Base-by-base conservation (phyloP, 2,888 invertebrate genomes). In the Pogonocherus hispidulus region DNA sequence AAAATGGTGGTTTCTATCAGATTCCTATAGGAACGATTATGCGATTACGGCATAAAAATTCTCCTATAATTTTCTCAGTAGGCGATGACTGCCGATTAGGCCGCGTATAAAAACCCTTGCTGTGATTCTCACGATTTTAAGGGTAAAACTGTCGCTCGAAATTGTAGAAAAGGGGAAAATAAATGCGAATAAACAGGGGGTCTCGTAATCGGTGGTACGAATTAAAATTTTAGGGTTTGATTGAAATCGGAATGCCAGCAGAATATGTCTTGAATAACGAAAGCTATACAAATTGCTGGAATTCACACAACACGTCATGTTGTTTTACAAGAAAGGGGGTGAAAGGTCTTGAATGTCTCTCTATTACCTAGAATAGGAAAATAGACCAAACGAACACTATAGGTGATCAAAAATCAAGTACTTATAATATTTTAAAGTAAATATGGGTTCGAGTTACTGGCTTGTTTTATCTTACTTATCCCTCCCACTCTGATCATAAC, bases 81-180 rank as follows among this genome's bases (percentile, higher is more conserved):
- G 70, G 70, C 64, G 67, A 64, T 51, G 60, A 66, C 56, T 63
- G 70, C 49, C 49, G 49, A 49, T 60, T 60, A 60, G 35, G 47
- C 49, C 11, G n/a, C 44, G 32, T 60, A 59, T 19, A 66, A 69
- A 71, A 73, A 67, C 78, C 75, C 79, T 79, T 73, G 78, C 77
- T 76, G 78, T 47, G 78, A 78, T 76, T 79, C 79, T 79, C 79
- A 79, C 77, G 77, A 75, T 76, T 77, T 77, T 72, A 75, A 70
- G 75, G 74, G 73, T 69, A 60, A 60, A 59, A 60, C 49, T 20
- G 67, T 59, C 63, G 59, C 44, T 63, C 32, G 37, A 54, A 67
- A 64, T 67, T 54, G 47, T 59, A 63, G 57, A 67, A 65, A 67
- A 67, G 59, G 67, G 67, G 67, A 63, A 67, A 63, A 51, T n/a